These are phyloP conservation scores for Oreochromis aureus DNA, from an alignment of 2,113 vertebrate genomes.

Conservation along the genomic window DNA sequence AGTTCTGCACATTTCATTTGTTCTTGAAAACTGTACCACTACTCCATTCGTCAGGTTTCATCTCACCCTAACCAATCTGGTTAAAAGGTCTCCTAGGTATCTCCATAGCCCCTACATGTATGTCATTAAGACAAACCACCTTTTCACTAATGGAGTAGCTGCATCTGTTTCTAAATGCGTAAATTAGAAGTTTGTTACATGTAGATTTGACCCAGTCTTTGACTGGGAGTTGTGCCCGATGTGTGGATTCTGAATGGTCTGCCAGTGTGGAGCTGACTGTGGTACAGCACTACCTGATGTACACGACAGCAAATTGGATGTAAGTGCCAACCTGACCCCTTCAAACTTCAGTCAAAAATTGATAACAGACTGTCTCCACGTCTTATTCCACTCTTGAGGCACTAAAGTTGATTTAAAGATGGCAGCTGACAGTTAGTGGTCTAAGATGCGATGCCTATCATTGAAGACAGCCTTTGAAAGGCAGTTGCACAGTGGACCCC, in stretches of 20 bases:
- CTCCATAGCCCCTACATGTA: neutral
- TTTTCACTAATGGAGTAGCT: neutral
- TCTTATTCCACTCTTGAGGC: neutral
- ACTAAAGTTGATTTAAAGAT: neutral
- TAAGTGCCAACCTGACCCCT: neutral
- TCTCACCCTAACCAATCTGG: neutral
- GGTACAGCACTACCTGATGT: neutral
- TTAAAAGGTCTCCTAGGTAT: neutral
- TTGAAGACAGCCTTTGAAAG: neutral
- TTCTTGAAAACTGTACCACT: neutral
- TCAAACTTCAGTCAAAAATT: accelerated
- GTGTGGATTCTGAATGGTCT: neutral
- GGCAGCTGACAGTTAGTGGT: neutral
- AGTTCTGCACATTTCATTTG: neutral
- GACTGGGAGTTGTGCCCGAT: neutral
- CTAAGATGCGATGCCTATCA: neutral
- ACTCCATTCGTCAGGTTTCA: neutral
- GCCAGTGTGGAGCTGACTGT: neutral
- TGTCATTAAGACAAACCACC: neutral
- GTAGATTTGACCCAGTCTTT: neutral
- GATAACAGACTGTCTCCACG: neutral
- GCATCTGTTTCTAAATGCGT: neutral
- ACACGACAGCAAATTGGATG: neutral
- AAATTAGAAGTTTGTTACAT: neutral
- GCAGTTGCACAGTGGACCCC: neutral